Conservation (phyloP, 2,113 vertebrate species). For the Chlorodrepanis virens region DNA sequence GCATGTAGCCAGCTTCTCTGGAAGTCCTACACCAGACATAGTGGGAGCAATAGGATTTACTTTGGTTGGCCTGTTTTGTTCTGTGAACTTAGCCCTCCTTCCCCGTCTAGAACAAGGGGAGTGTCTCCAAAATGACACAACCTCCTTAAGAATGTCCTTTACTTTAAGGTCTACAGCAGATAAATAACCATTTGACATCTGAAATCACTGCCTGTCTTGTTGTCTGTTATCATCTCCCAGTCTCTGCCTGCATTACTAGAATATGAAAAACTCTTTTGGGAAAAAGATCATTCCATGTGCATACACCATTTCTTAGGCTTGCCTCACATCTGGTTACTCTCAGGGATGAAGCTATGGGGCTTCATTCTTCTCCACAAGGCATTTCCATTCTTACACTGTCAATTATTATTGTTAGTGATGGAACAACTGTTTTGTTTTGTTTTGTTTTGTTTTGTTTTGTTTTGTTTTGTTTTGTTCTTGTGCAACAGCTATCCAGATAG, state of each 20-base stretch:
- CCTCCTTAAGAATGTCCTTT: not conserved
- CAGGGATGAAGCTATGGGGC: no score
- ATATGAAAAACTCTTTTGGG: not conserved
- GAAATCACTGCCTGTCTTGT: not conserved
- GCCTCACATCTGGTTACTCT: not conserved
- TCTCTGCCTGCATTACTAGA: not conserved
- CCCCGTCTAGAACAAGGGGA: not conserved
- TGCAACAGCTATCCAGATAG: not conserved
- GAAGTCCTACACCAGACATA: not conserved
- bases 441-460: not conserved
- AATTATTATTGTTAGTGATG: not conserved
- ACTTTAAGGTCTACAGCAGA: not conserved
- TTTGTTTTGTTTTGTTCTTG: not conserved
- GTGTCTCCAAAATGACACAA: not conserved
- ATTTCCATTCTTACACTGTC: not conserved
- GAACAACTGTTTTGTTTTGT: not conserved
- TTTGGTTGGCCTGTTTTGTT: not conserved
- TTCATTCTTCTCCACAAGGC: not conserved
- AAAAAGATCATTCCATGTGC: fast-evolving
- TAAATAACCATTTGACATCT: not conserved
- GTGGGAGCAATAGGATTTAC: not conserved
- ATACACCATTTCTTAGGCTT: not conserved
- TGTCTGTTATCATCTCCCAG: not conserved
- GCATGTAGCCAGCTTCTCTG: not conserved
- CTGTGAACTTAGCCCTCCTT: not conserved